Base-by-base conservation (phyloP, 2,113 vertebrate genomes). In the Peromyscus californicus region DNA sequence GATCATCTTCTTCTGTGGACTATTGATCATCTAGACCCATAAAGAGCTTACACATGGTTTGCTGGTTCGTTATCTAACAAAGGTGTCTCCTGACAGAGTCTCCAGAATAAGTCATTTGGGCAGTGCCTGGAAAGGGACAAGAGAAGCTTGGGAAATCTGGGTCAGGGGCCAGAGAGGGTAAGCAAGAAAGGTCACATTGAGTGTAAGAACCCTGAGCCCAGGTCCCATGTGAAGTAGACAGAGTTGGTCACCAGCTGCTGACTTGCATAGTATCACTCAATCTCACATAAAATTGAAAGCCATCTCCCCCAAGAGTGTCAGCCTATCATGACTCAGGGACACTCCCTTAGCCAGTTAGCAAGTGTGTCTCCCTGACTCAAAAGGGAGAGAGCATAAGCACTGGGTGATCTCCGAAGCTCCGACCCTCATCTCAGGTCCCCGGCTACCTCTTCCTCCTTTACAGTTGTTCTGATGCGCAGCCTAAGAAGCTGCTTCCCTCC, bases 281-380 rank as follows among this genome's bases (percentile, higher is more conserved):
- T 36, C n/a, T 51, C 39, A 33, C 0, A 0, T 8, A 21, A 6
- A 26, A 2, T 36, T 19, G 3, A 51, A 7, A 12, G 16, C 2
- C 4, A 45, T 13, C n/a, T 26, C 13, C 39, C 15, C 2, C 65
- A 15, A 5, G 7, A 7, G 1, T 76, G n/a, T 96, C 42, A 22
- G 3, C 16, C 45, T 48, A 16, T 13, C 65, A 0, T 0, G 17
- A 11, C 31, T 54, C 10, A 6, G 29, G 5, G 24, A 5, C 11
- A 2, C 26, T 26, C 19, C 7, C 17, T 5, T 51, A 51, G 57
- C 57, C n/a, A 2, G 21, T n/a, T 24, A 0, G 61, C 22, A n/a
- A 89, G 31, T 1, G 0, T 13, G 45, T 31, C 33, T 61, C 33
- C 29, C 1, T 36, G 1, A 31, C 61, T 45, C 36, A 36, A 59